Conservation (phyloP, 2,888 invertebrate species). For the Eristalis intricaria region DNA sequence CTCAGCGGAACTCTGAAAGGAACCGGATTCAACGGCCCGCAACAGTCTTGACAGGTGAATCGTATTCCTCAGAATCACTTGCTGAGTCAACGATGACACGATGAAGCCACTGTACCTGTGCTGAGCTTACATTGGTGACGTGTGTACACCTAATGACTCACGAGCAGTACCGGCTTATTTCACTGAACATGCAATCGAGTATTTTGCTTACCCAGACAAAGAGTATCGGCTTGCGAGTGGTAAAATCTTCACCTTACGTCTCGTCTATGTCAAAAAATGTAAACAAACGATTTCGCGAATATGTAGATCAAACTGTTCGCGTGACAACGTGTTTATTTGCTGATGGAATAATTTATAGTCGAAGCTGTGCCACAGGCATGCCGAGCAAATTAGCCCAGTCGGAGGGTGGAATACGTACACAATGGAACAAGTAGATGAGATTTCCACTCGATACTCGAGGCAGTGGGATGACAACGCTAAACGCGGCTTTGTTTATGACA, state of each 20-base stretch:
- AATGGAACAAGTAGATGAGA: background rate
- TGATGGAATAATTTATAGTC: conserved; percentile 30
- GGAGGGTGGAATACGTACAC: background rate
- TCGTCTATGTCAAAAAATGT: background rate
- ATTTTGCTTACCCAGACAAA: background rate
- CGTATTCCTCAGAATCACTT: no score
- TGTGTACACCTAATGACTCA: conserved; percentile 7
- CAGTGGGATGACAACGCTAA: no score
- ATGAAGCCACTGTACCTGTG: background rate
- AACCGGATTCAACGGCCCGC: no score
- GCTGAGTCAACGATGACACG: background rate
- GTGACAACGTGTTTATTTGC: conserved; percentile 26
- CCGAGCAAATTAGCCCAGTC: background rate
- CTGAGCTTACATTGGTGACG: background rate
- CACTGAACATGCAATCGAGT: background rate
- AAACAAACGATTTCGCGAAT: conserved; percentile 31
- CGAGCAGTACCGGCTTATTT: background rate
- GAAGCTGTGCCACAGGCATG: background rate
- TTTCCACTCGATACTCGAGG: no score
- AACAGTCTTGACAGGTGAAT: no score
- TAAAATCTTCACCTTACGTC: background rate
- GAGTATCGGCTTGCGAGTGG: background rate
- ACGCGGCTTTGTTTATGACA: background rate
- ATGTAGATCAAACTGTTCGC: conserved; percentile 29
- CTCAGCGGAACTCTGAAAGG: no score